Percentiles rank a stretch among this genome's conserved stretches.
phyloP scores from a whole-genome alignment of 2,888 invertebrate species.

The Eilema depressum region DNA sequence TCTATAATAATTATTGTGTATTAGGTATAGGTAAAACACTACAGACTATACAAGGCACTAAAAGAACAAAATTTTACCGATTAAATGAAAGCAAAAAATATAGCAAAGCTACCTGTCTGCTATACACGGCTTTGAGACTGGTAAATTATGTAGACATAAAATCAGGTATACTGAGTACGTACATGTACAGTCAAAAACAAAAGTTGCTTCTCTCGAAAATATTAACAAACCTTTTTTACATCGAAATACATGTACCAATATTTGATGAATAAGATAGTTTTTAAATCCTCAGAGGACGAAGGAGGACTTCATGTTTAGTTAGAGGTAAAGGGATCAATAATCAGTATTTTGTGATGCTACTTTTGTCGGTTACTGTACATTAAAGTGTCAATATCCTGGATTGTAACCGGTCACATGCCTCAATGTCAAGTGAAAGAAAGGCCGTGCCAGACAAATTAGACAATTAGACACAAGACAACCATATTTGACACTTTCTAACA shows the following conservation, averaged over 20 bases:
- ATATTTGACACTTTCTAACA: constrained; percentile 47
- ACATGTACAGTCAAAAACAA: constrained; percentile 24
- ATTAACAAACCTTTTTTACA: background rate
- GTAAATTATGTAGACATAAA: constrained; percentile 38
- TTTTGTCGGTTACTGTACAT: background rate
- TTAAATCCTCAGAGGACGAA: background rate
- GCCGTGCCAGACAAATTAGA: constrained; percentile 66
- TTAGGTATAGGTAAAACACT: background rate
- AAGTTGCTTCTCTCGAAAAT: background rate
- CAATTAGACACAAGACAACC: constrained; percentile 55
- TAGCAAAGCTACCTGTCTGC: constrained; percentile 24
- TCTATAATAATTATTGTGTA: background rate
- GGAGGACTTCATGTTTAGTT: too few species aligned
- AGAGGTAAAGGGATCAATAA: background rate
- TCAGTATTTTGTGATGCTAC: background rate
- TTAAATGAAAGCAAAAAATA: constrained; percentile 30
- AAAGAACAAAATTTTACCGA: constrained; percentile 6
- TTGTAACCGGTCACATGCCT: constrained; percentile 68
- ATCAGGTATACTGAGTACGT: constrained; percentile 41
- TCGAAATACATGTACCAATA: constrained; percentile 17
- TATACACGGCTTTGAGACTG: constrained; percentile 29
- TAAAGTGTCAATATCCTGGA: constrained; percentile 74
- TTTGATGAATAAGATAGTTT: background rate
- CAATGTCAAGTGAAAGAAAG: constrained; percentile 84
- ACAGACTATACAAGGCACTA: background rate